Evolutionary conservation across 2,888 invertebrate species (phyloP), one percentile per base, ranked within the genome.

Genomic region (Drosophila mayaguana): DNA sequence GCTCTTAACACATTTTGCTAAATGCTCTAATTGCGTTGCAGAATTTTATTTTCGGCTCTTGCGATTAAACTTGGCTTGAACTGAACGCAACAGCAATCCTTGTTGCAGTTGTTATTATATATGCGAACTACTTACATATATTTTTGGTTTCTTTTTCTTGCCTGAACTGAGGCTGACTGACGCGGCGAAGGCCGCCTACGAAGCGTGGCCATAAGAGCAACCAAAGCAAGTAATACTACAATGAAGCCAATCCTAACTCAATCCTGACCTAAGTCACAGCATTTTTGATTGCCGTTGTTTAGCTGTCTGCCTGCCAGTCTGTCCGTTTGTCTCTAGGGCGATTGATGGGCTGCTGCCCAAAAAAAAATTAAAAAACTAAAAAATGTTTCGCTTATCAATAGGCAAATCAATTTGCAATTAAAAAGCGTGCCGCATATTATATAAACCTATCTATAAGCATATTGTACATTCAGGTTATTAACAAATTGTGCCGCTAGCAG

Each of bases 191-290:
- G 78, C 61, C 80, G 64, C 64, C 64, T 63, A 25, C 79, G 61
- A 65, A 68, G 71, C 71, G 48, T 72, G 65, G 28, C 66, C 34
- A 51, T 36, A 45, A 45, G 51, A 50, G 62, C 51, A 72, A 42
- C n/a, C 65, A 54, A 28, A 59, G n/a, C 53, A 25, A 22, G 22
- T 36, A 22, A 53, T 45, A 34, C n/a, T 46, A 51, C 38, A 40
- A 46, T 38, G 32, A 45, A 43, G 36, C 34, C 71, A 65, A 65
- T 50, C 62, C 71, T 54, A 70, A 63, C 36, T 72, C 80, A 87
- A 60, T 88, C 85, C 88, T 84, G 89, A 87, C 86, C 89, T 84
- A 89, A 84, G 88, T 68, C 80, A 89, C 63, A 53, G 69, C 43
- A 36, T 60, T 69, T 76, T 64, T 63, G 71, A 75, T 75, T 79